Evolutionary conservation across 1,140 invertebrate genomes (phyloP), one percentile per base, ranked within the genome.

Genomic region (Philotrypesis tridentata): DNA sequence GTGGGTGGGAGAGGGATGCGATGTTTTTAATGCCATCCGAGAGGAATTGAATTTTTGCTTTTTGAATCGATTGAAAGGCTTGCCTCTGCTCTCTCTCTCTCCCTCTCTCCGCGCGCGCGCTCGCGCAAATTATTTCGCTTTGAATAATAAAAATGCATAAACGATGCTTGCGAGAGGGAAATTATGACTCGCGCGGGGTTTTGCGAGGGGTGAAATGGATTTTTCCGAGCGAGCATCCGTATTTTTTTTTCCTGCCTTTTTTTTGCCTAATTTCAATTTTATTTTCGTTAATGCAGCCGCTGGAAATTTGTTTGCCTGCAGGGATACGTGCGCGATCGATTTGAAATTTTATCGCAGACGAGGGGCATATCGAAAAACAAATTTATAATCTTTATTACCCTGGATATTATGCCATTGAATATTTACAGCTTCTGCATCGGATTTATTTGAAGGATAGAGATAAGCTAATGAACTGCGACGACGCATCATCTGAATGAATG

Each of bases 11-110:
- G 27, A 67, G 27, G 9, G 27, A 27, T 29, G 1, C 70, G 37
- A 72, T 72, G 70, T 74, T 60, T 74, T 74, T 60, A 74, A 74
- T 74, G 72, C 48, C 72, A 25, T 17, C 2, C 0, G 72, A 7
- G 48, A 48, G 55, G 29, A 74, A 74, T 74, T 74, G 27, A 74
- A 74, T 74, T 74, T n/a, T 74, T 60, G 48, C 72, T 74, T 40
- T 74, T 61, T 37, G 29, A 72, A 72, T 72, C 37, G 70, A 72
- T 72, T 40, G 21, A 17, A 27, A 23, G 29, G 70, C 33, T 72
- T 65, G 11, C 27, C 48, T 65, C n/a, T n/a, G n/a, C n/a, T n/a
- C n/a, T n/a, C n/a, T n/a, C n/a, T n/a, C n/a, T n/a, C n/a, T n/a
- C n/a, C n/a, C n/a, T n/a, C n/a, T n/a, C n/a, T n/a, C n/a, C n/a